Evolutionary conservation across 2,113 vertebrate species (phyloP).

Genomic region (Eulacestoma nigropectus): DNA sequence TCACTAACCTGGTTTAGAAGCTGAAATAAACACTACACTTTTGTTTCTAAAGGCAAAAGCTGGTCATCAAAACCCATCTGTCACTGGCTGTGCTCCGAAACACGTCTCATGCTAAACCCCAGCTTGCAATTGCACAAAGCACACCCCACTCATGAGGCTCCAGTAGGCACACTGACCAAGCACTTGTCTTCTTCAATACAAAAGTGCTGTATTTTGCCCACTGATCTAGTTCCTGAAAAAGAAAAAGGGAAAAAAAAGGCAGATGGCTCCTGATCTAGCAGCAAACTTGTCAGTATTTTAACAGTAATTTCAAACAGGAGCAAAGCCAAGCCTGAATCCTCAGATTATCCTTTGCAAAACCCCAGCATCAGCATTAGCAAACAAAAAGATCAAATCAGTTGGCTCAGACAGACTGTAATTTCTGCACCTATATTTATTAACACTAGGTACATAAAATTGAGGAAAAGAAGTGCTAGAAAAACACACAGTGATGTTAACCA

Average conservation of each 20-base stretch:
- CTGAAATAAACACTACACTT: background rate
- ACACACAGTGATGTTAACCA: conserved; percentile 2
- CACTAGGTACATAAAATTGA: background rate
- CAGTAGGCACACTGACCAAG: background rate
- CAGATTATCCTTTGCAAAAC: background rate
- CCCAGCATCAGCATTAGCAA: background rate
- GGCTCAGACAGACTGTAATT: background rate
- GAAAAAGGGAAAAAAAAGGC: background rate
- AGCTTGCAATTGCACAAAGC: background rate
- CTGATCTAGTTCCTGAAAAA: background rate
- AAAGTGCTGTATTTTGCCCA: background rate
- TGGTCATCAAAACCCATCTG: background rate
- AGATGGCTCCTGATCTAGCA: background rate
- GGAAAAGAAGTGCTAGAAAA: background rate
- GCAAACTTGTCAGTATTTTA: background rate
- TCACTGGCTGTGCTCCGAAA: background rate
- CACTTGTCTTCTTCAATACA: background rate
- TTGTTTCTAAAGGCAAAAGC: background rate
- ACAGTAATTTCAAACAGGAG: background rate
- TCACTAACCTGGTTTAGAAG: background rate
- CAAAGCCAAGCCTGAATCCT: background rate
- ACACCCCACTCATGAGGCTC: accelerated
- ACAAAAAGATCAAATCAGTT: background rate
- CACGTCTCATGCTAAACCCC: background rate
- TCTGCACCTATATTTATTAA: conserved; percentile 15